Conservation (phyloP, 2,888 invertebrate species). For the Volucella zonaria region DNA sequence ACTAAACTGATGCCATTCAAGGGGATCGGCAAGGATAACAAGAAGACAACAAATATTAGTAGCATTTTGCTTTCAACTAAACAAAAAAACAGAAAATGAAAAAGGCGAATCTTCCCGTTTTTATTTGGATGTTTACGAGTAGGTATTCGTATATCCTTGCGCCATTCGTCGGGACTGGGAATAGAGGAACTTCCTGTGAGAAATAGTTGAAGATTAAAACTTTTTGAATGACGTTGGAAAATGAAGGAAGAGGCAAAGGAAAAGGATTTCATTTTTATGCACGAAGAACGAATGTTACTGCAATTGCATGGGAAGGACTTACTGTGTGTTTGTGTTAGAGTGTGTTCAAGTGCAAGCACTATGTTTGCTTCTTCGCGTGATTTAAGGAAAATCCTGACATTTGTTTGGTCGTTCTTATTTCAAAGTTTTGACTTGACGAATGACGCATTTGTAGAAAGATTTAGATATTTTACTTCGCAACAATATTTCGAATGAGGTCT, state of each 20-base stretch:
- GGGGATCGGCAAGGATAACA: slow-evolving; percentile 21
- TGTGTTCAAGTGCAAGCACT: slow-evolving; percentile 36
- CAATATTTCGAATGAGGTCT: slow-evolving; percentile 19
- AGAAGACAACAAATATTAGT: slow-evolving; percentile 54
- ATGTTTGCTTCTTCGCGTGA: slow-evolving; percentile 31
- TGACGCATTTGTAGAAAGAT: slow-evolving; percentile 45
- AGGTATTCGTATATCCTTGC: slow-evolving; percentile 27
- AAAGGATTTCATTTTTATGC: neutral
- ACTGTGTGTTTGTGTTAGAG: slow-evolving; percentile 8
- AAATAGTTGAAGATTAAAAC: slow-evolving; percentile 66
- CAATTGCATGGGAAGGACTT: slow-evolving; percentile 52
- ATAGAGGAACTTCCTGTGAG: slow-evolving; percentile 48
- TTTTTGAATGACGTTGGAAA: slow-evolving; percentile 36
- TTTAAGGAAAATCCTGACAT: slow-evolving; percentile 55
- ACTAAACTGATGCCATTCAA: slow-evolving; percentile 26
- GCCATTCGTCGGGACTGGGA: slow-evolving; percentile 29
- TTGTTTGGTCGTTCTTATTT: slow-evolving; percentile 49
- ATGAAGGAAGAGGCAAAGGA: slow-evolving; percentile 1
- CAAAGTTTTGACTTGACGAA: slow-evolving; percentile 57
- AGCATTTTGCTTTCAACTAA: slow-evolving; percentile 45
- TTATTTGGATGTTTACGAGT: slow-evolving; percentile 36
- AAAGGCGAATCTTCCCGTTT: slow-evolving; percentile 36
- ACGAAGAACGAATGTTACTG: slow-evolving; percentile 32
- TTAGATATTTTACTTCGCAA: slow-evolving; percentile 5
- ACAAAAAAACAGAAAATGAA: neutral